These are phyloP conservation scores for Poeciliopsis paucimaculata DNA, from an alignment of 2,797 vertebrate genomes.

Conservation along the genomic window DNA sequence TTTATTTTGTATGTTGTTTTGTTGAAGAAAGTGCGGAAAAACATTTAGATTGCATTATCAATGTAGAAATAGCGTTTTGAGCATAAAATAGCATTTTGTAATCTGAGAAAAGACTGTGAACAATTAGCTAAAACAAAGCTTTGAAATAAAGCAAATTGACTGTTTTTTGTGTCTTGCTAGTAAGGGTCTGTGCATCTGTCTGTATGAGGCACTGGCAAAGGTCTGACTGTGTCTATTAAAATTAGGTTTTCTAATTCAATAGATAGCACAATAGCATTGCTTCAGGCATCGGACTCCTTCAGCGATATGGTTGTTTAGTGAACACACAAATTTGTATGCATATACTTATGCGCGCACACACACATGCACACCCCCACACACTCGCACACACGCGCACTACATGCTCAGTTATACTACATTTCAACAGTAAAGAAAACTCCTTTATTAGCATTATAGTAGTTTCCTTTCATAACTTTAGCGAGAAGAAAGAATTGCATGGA, in stretches of 20 bases:
- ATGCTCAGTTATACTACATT: background rate
- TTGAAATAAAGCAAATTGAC: constrained; percentile 60
- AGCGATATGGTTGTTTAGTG: constrained; percentile 46
- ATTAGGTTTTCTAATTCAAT: constrained; percentile 61
- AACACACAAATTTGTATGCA: constrained; percentile 26
- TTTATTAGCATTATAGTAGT: constrained; percentile 34
- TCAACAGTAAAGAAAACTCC: constrained; percentile 18
- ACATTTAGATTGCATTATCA: constrained; percentile 23
- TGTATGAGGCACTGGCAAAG: constrained; percentile 38
- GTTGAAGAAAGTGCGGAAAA: constrained; percentile 20
- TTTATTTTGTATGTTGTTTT: constrained; percentile 11
- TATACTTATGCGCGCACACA: constrained; percentile 17
- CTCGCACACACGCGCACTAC: background rate
- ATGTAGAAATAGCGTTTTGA: constrained; percentile 20
- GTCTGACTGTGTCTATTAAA: constrained; percentile 57
- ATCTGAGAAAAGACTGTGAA: constrained; percentile 51
- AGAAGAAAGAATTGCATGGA: constrained; percentile 18
- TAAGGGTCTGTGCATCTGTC: constrained; percentile 21
- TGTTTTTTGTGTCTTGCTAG: constrained; percentile 23
- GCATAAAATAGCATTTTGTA: constrained; percentile 56
- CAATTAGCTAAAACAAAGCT: constrained; percentile 58
- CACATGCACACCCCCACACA: constrained; percentile 2
- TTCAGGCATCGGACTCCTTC: constrained; percentile 51
- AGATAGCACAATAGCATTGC: constrained; percentile 48
- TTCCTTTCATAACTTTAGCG: constrained; percentile 27